These are phyloP conservation scores for Chymomyza fuscimana DNA, from an alignment of 2,888 invertebrate species.

Conservation along the genomic window DNA sequence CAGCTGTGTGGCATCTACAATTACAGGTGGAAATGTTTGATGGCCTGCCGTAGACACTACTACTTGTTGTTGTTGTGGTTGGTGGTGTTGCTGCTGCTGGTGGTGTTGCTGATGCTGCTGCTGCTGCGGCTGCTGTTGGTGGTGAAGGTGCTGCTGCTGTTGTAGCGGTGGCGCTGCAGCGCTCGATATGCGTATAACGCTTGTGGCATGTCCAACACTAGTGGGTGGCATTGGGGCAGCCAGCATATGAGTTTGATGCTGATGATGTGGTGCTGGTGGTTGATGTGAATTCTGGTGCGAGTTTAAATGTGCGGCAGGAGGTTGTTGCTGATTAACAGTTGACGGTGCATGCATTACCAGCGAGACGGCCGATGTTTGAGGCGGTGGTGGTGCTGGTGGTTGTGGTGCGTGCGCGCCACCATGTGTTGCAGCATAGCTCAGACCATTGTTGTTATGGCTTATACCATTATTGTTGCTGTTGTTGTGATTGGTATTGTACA, in stretches of 20 bases:
- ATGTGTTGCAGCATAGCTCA: slow-evolving; percentile 26
- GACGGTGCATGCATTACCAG: slow-evolving; percentile 77
- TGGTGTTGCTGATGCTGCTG: slow-evolving; percentile 10
- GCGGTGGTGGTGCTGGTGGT: slow-evolving; percentile 69
- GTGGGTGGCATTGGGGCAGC: slow-evolving; percentile 52
- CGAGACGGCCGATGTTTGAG: slow-evolving; percentile 75
- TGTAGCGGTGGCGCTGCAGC: slow-evolving; percentile 80
- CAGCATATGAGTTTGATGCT: slow-evolving; percentile 41
- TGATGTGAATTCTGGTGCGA: slow-evolving; percentile 33
- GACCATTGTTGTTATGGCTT: slow-evolving; percentile 40
- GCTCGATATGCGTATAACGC: slow-evolving; percentile 92
- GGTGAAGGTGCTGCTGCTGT: slow-evolving; percentile 39
- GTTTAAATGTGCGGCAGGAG: slow-evolving; percentile 66
- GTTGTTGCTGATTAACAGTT: slow-evolving; percentile 45
- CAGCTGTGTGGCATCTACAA: slow-evolving; percentile 90
- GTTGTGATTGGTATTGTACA: slow-evolving; percentile 71
- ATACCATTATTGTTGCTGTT: slow-evolving; percentile 39
- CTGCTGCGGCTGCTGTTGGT: slow-evolving; percentile 21
- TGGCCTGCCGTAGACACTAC: slow-evolving; percentile 48
- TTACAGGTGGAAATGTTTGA: slow-evolving; percentile 84
- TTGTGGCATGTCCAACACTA: slow-evolving; percentile 83
- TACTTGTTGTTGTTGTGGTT: slow-evolving; percentile 41
- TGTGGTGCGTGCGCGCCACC: slow-evolving; percentile 66
- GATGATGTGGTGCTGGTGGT: slow-evolving; percentile 57
- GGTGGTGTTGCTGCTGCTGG: slow-evolving; percentile 7